These are phyloP conservation scores for Habrosyne pyritoides DNA, from an alignment of 2,888 invertebrate genomes.

Conservation along the genomic window DNA sequence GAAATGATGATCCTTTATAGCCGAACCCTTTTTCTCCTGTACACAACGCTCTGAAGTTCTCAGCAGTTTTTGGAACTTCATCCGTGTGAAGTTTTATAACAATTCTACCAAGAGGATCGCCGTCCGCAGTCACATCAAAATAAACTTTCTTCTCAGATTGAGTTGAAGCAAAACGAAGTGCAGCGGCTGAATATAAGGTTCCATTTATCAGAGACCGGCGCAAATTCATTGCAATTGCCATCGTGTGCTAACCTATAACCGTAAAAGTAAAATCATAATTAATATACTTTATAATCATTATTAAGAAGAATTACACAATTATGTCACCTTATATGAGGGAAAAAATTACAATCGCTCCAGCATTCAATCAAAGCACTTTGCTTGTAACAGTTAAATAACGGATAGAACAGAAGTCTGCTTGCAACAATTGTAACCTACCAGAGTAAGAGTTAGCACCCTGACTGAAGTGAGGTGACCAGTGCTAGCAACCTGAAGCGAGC, in stretches of 20 bases:
- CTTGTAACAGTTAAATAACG: too few relatives aligned
- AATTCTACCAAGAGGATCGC: slow-evolving; percentile 91
- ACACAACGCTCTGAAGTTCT: slow-evolving; percentile 97
- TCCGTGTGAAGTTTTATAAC: slow-evolving; percentile 94
- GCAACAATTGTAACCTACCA: too few relatives aligned
- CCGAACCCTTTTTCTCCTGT: slow-evolving; percentile 86
- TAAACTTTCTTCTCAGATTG: slow-evolving; percentile 85
- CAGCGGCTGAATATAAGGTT: slow-evolving; percentile 71
- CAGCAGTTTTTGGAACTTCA: slow-evolving; percentile 96
- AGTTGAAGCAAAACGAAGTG: slow-evolving; percentile 68
- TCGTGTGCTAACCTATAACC: slow-evolving; percentile 20
- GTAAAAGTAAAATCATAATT: slow-evolving; percentile 10
- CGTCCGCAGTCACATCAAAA: slow-evolving; percentile 95
- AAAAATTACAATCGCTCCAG: too few relatives aligned
- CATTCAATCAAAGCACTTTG: too few relatives aligned
- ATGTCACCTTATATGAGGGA: too few relatives aligned
- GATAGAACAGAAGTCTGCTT: too few relatives aligned
- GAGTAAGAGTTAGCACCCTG: too few relatives aligned
- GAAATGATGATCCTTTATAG: slow-evolving; percentile 95
- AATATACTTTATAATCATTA: too few relatives aligned
- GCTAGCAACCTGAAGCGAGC: too few relatives aligned
- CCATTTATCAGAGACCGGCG: slow-evolving; percentile 68
- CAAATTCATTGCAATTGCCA: slow-evolving; percentile 57
- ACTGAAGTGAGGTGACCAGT: too few relatives aligned
- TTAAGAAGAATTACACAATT: too few relatives aligned